Evolutionary conservation across 2,113 vertebrate genomes (phyloP), one percentile per base, ranked within the genome.

Genomic region (Cyprinodon variegatus): DNA sequence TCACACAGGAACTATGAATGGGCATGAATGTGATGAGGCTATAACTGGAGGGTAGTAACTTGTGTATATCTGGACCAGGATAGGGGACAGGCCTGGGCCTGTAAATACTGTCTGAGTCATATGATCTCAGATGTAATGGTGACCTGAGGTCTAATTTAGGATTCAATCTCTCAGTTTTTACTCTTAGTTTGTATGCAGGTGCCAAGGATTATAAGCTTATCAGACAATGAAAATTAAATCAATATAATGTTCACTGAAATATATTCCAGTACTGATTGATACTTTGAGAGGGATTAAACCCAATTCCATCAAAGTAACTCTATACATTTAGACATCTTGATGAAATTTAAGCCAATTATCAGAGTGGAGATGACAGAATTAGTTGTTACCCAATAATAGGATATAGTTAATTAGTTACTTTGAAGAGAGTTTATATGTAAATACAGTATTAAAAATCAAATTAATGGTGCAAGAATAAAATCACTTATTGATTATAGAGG

Each of bases 1-100:
- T 91, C 84, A 86, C 78, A 82, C 22, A 20, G 72, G 53, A 75
- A 74, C 81, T 79, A 79, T 77, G 68, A 81, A 82, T 38, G 11
- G 72, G 74, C 72, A 29, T 59, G 37, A 70, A 84, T 13, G 71
- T 81, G 76, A 86, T 43, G 61, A 72, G 10, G 74, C 78, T 86
- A 70, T 61, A 79, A 82, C 41, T 13, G 75, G 79, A 63, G 12
- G 43, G 37, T 15, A 38, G 57, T 36, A 29, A 57, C 46, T 59
- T 69, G 68, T 3, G 37, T 77, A 82, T 69, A 83, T 53, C 50
- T 70, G 63, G 72, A 81, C 70, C 0, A 43, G 61, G 46, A 50
- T 2, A 74, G 60, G 46, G 36, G 45, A 38, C 71, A 67, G 70
- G 57, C 66, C 75, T 82, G 79, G 84, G 87, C 70, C 81, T 76